Base-by-base conservation (phyloP, 2,888 invertebrate species). In the Yponomeuta sedellus region DNA sequence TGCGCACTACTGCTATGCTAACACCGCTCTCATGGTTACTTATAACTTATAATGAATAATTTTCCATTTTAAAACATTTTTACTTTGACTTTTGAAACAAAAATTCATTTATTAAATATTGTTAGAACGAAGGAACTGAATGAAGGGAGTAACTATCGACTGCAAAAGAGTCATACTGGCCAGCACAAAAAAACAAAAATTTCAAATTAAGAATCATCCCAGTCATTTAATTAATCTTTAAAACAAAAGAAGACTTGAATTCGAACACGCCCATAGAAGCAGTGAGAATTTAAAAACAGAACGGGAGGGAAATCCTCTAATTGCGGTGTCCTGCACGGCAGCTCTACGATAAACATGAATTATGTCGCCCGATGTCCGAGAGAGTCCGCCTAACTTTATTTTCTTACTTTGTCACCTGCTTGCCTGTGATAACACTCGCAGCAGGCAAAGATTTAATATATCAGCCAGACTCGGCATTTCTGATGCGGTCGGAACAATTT, bases 261-360 rank as follows among this genome's bases (percentile, higher is more conserved):
- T 59, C 10, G 22, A 59, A 59, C 22, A 12, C 11, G 59, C n/a
- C 20, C 25, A 59, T 59, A 59, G 25, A 20, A 59, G 75, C 75
- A 75, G 73, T 76, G 75, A 77, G 73, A 75, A 77, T 75, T 75
- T 76, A 77, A 75, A 76, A 73, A 74, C 74, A 75, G 76, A 74
- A 79, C 70, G 67, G 69, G 74, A 77, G 73, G 20, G 12, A 72
- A 84, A 84, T 85, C 78, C 81, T 83, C 82, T 89, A 89, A 90
- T 90, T 89, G 88, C 85, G 83, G 82, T 75, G 79, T 82, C 84
- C 78, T 74, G 74, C 72, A 73, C 75, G 73, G 74, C 70, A 73
- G 74, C 73, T 72, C 72, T 69, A 75, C 80, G 89, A 90, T 90
- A 89, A 90, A 88, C 88, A 84, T 88, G 89, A 90, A 86, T 88